Evolutionary conservation across 2,797 vertebrate genomes (phyloP).

Genomic region (Odontamblyopus lacepedii): DNA sequence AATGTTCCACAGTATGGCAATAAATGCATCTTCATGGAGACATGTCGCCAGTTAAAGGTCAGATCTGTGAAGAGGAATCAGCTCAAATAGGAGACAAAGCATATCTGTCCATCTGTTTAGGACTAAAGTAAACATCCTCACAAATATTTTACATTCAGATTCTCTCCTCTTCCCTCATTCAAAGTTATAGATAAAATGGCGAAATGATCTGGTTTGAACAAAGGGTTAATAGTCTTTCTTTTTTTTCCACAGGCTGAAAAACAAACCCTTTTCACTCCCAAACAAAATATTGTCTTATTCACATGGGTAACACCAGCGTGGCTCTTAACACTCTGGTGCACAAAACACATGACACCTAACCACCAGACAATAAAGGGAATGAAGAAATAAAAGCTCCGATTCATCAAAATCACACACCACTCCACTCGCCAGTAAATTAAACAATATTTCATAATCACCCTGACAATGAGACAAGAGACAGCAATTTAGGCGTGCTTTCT

Average conservation of each 20-base stretch:
- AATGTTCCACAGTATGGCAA: no score
- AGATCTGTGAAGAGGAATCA: no score
- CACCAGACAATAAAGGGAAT: slow-evolving; percentile 82
- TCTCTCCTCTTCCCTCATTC: no score
- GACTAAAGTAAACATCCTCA: no score
- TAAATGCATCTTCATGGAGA: no score
- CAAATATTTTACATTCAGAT: no score
- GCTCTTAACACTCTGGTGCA: slow-evolving; percentile 39
- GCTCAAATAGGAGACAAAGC: no score
- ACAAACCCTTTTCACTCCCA: slow-evolving; percentile 17
- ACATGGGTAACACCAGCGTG: slow-evolving; percentile 27
- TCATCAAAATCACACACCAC: slow-evolving; percentile 85
- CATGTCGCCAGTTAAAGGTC: no score
- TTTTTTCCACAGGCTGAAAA: slow-evolving; percentile 1
- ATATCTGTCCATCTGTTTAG: no score
- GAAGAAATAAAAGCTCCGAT: slow-evolving; percentile 86
- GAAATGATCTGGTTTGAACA: background rate
- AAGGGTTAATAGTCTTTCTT: background rate
- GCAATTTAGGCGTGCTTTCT: slow-evolving; percentile 87
- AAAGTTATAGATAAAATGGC: no score
- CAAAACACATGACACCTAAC: slow-evolving; percentile 55
- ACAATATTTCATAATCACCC: slow-evolving; percentile 93
- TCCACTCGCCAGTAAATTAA: slow-evolving; percentile 85
- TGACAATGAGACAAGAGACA: slow-evolving; percentile 82
- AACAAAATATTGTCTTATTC: slow-evolving; percentile 32